A percentile compares a stretch with the other conserved stretches of the same genome.
Conservation (phyloP, 2,797 vertebrate species). For the Lepus oiostolus region DNA sequence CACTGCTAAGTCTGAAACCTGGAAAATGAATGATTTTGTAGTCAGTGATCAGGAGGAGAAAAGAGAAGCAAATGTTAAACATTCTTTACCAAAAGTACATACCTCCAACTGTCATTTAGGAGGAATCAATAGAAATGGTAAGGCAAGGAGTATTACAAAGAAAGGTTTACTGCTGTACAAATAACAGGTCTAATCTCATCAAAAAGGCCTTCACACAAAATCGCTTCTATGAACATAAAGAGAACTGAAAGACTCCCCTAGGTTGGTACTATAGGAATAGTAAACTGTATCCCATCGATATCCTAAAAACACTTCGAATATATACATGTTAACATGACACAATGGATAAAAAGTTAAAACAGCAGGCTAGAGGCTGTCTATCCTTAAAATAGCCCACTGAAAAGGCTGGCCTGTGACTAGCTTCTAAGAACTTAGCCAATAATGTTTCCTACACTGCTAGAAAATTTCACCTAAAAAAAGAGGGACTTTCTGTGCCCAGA, state of each 20-base stretch:
- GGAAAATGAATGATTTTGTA: conserved; percentile 45
- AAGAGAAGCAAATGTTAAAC: not conserved
- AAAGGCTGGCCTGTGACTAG: not conserved
- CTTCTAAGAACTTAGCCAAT: not conserved
- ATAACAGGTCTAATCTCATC: not conserved
- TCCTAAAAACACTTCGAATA: not conserved
- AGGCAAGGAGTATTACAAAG: conserved; percentile 23
- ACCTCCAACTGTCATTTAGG: conserved; percentile 22
- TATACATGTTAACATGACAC: not conserved
- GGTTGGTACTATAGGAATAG: not conserved
- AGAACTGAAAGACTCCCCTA: not conserved
- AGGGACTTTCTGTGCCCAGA: not conserved
- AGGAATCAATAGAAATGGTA: conserved; percentile 32
- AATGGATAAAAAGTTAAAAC: not conserved
- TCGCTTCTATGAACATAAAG: conserved; percentile 27
- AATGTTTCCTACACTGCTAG: not conserved
- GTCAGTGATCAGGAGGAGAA: conserved; percentile 26
- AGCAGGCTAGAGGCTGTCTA: not conserved
- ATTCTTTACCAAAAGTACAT: conserved; percentile 32
- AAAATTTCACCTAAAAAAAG: conserved; percentile 15
- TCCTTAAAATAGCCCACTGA: not conserved
- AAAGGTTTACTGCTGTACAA: conserved; percentile 45
- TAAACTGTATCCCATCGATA: conserved; percentile 6
- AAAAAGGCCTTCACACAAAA: conserved; percentile 36
- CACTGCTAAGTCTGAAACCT: not conserved